Evolutionary conservation across 2,888 invertebrate genomes (phyloP).

Genomic region (Philereme vetulata): DNA sequence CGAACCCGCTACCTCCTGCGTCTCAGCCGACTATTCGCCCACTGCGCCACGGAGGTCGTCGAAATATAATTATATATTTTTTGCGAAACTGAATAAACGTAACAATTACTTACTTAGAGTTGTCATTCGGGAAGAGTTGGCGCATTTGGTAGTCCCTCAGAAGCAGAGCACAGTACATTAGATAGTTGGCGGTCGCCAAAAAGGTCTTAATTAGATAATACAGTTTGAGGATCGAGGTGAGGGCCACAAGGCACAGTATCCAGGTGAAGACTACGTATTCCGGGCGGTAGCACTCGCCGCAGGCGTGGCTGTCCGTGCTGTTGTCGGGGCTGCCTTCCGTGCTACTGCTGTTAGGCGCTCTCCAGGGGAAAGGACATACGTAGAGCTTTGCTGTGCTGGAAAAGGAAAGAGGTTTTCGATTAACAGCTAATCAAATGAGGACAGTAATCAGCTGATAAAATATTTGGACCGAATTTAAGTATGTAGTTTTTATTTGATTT

Average conservation of each 20-base stretch:
- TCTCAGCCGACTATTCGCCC: too few relatives aligned
- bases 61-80: too few relatives aligned
- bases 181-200: conserved; percentile 89
- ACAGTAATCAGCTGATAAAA: too few relatives aligned
- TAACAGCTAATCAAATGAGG: too few relatives aligned
- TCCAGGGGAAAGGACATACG: conserved; percentile 54
- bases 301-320: conserved; percentile 1
- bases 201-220: conserved; percentile 94
- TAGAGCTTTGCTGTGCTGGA: conserved; percentile 71
- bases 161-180: conserved; percentile 89
- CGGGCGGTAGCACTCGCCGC: conserved; percentile 85
- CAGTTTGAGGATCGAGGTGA: conserved; percentile 95
- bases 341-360: not conserved
- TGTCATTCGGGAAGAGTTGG: conserved; percentile 64
- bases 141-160: conserved; percentile 80
- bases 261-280: conserved; percentile 97
- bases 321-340: not conserved
- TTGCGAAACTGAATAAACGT: not conserved
- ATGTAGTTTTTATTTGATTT: too few relatives aligned
- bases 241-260: conserved; percentile 94
- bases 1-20: too few relatives aligned
- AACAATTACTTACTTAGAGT: conserved; percentile 62
- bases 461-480: too few relatives aligned
- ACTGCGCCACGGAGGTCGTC: too few relatives aligned
- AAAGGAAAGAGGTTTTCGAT: conserved; percentile 18